phyloP scores from a whole-genome alignment of 2,797 vertebrate genomes.

The Eidolon dupreanum region DNA sequence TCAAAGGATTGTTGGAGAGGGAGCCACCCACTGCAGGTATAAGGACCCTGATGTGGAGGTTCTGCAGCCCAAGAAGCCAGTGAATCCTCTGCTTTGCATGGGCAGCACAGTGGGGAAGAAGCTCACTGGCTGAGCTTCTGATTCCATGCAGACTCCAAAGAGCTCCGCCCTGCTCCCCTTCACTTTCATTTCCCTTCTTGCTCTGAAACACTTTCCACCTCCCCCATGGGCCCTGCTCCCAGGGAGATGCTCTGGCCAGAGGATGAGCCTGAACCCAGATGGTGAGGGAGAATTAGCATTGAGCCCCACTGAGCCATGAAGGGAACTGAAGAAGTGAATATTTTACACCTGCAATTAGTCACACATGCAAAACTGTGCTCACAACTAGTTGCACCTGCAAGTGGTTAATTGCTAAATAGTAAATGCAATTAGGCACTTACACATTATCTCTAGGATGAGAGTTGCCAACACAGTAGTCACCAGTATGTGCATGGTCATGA shows the following conservation, averaged over 20 bases:
- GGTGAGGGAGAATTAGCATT: slow-evolving; percentile 41
- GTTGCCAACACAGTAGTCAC: slow-evolving; percentile 47
- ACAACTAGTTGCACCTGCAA: slow-evolving; percentile 77
- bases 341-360: slow-evolving; percentile 80
- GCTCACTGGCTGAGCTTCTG: neutral
- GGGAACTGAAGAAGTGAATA: slow-evolving; percentile 67
- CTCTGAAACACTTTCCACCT: neutral
- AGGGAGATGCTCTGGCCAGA: neutral
- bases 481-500: neutral
- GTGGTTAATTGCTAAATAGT: slow-evolving; percentile 77
- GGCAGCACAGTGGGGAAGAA: neutral
- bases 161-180: neutral
- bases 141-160: neutral
- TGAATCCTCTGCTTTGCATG: no score
- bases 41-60: neutral
- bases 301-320: slow-evolving; percentile 63
- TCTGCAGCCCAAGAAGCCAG: neutral
- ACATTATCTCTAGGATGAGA: slow-evolving; percentile 52
- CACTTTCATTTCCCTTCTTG: neutral
- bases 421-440: slow-evolving; percentile 77
- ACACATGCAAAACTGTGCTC: slow-evolving; percentile 67
- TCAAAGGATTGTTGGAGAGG: neutral
- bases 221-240: neutral
- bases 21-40: neutral
- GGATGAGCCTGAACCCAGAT: slow-evolving; percentile 21